These are phyloP conservation scores for Rhagonycha fulva DNA, from an alignment of 2,888 invertebrate genomes.

Conservation along the genomic window DNA sequence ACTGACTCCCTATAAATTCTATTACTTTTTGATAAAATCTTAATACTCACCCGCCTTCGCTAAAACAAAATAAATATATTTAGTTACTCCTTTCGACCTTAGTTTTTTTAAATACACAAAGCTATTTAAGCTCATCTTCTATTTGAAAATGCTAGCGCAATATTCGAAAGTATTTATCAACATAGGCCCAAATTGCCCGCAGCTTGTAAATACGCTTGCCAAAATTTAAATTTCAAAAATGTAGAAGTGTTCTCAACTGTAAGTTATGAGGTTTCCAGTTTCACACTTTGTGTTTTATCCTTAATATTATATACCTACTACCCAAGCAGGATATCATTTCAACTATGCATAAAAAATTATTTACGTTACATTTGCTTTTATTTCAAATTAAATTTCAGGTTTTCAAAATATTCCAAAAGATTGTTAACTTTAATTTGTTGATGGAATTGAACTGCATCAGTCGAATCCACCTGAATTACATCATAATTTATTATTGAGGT, in stretches of 20 bases:
- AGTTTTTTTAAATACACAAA: neutral
- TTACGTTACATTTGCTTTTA: neutral
- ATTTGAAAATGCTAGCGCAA: neutral
- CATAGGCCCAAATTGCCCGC: conserved; percentile 2
- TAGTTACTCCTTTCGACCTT: neutral
- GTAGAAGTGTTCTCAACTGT: neutral
- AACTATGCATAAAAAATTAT: neutral
- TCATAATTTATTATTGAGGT: too few species aligned
- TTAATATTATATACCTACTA: neutral
- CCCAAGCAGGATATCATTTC: neutral
- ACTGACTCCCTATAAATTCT: conserved; percentile 20
- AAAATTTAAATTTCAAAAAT: conserved; percentile 8
- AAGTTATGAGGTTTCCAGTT: neutral
- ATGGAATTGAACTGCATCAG: too few species aligned
- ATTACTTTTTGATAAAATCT: neutral
- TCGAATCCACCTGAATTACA: too few species aligned
- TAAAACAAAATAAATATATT: neutral
- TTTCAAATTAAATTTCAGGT: neutral
- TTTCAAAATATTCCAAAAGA: neutral
- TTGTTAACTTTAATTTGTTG: too few species aligned
- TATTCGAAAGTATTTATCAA: conserved; percentile 13
- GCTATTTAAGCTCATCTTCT: neutral
- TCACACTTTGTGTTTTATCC: neutral
- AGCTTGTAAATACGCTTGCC: conserved; percentile 6
- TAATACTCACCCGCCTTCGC: neutral